These are phyloP conservation scores for Campoletis sonorensis DNA, from an alignment of 1,140 invertebrate species.

Conservation along the genomic window DNA sequence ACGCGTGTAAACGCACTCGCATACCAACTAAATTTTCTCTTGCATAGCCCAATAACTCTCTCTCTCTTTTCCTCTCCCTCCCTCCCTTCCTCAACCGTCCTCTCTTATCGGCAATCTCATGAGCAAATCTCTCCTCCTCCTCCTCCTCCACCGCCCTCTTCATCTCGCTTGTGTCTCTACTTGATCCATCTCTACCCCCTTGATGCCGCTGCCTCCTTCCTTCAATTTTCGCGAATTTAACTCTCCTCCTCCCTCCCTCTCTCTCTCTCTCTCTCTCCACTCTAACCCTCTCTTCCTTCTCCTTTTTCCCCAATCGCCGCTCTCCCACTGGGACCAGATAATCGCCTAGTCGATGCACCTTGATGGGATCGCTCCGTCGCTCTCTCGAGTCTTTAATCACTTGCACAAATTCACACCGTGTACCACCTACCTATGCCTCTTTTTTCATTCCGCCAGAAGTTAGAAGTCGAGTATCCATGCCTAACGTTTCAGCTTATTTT, in stretches of 20 bases:
- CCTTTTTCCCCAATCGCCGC: constrained; percentile 11
- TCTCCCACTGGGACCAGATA: constrained; percentile 36
- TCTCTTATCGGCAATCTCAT: constrained; percentile 8
- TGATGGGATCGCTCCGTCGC: constrained; percentile 5
- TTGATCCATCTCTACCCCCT: constrained; percentile 24
- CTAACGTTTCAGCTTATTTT: no score
- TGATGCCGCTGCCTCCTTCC: neutral
- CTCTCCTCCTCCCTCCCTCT: constrained; percentile 23
- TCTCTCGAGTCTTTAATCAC: constrained; percentile 39
- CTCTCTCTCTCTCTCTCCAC: constrained; percentile 7
- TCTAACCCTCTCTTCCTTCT: neutral
- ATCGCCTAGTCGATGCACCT: constrained; percentile 40
- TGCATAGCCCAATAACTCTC: constrained; percentile 24
- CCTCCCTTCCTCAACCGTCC: constrained; percentile 2
- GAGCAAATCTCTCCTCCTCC: neutral
- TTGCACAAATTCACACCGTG: constrained; percentile 27
- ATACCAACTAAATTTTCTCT: neutral
- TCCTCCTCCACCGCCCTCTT: neutral
- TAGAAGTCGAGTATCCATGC: no score
- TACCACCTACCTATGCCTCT: constrained; percentile 2
- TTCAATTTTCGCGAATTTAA: constrained; percentile 33
- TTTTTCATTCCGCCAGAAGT: constrained; percentile 9
- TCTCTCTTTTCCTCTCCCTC: no score
- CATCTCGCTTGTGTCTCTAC: constrained; percentile 12
- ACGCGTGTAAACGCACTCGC: neutral